Conservation (phyloP, 2,888 invertebrate species). For the Philereme vetulata region DNA sequence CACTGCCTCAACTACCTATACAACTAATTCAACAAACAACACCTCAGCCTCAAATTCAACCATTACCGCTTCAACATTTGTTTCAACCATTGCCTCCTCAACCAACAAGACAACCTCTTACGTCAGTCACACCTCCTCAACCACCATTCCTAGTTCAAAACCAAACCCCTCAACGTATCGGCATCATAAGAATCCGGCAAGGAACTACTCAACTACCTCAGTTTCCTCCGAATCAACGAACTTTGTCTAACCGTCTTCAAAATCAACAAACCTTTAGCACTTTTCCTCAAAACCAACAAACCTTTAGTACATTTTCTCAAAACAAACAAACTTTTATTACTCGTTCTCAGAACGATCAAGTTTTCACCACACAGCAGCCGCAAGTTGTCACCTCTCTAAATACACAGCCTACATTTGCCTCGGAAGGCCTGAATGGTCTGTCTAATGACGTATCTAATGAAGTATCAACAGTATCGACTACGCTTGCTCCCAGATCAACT, state of each 20-base stretch:
- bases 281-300: constrained; percentile 1
- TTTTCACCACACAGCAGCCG: background rate
- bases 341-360: constrained; percentile 3
- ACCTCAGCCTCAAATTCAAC: constrained; percentile 15
- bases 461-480: constrained; percentile 14
- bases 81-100: constrained; percentile 18
- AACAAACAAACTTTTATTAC: background rate
- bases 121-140: constrained; percentile 12
- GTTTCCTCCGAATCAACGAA: constrained; percentile 16
- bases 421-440: constrained; percentile 3
- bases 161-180: constrained; percentile 29
- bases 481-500: constrained; percentile 11
- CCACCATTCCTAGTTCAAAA: constrained; percentile 13
- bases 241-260: constrained; percentile 2
- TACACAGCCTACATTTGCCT: constrained; percentile 9
- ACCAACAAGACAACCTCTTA: constrained; percentile 14
- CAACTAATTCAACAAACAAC: constrained; percentile 14
- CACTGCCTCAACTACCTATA: constrained; percentile 5
- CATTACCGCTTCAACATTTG: constrained; percentile 10
- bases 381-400: constrained; percentile 8
- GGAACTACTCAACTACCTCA: constrained; percentile 16
- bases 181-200: constrained; percentile 29
- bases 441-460: constrained; percentile 13
- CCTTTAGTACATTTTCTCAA: background rate
- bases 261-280: background rate